A percentile compares a stretch with the other conserved stretches of the same genome.
Evolutionary conservation across 1,140 invertebrate genomes (phyloP).

Genomic region (Trichogramma pretiosum): DNA sequence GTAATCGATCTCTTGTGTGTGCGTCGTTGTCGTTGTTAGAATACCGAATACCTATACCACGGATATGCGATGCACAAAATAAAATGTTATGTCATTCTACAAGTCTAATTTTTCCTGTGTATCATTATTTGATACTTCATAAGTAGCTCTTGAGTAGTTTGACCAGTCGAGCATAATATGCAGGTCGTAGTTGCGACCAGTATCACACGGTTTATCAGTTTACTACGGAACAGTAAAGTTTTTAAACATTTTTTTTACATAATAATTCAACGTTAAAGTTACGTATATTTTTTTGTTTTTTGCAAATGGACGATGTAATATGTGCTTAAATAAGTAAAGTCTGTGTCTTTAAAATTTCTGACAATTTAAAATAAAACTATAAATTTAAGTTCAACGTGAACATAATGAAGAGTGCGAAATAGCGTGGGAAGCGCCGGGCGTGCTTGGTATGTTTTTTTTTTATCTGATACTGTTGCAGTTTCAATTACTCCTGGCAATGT

Average conservation of each 20-base stretch:
- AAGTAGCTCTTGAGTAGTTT: constrained; percentile 35
- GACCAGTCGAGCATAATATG: constrained; percentile 38
- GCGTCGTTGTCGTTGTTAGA: constrained; percentile 13
- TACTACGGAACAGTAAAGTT: background rate
- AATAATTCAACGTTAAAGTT: constrained; percentile 11
- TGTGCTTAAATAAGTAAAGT: constrained; percentile 10
- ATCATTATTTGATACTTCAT: constrained; percentile 43
- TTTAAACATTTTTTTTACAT: constrained; percentile 1
- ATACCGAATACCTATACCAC: constrained; percentile 11
- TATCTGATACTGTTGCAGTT: constrained; percentile 28
- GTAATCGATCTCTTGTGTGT: constrained; percentile 40
- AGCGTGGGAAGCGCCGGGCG: background rate
- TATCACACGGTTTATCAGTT: constrained; percentile 29
- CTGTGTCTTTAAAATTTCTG: background rate
- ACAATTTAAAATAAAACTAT: background rate
- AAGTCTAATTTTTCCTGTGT: constrained; percentile 39
- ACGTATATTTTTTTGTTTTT: constrained; percentile 11
- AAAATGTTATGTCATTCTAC: constrained; percentile 25
- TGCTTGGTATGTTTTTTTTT: constrained; percentile 14
- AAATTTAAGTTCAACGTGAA: constrained; percentile 6
- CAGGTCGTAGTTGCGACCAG: constrained; percentile 29
- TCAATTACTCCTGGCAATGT: constrained; percentile 30
- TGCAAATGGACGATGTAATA: constrained; percentile 4
- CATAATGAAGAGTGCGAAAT: background rate
- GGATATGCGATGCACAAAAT: constrained; percentile 20